Conservation (phyloP, 2,797 vertebrate genomes). For the Phoeniculus purpureus region DNA sequence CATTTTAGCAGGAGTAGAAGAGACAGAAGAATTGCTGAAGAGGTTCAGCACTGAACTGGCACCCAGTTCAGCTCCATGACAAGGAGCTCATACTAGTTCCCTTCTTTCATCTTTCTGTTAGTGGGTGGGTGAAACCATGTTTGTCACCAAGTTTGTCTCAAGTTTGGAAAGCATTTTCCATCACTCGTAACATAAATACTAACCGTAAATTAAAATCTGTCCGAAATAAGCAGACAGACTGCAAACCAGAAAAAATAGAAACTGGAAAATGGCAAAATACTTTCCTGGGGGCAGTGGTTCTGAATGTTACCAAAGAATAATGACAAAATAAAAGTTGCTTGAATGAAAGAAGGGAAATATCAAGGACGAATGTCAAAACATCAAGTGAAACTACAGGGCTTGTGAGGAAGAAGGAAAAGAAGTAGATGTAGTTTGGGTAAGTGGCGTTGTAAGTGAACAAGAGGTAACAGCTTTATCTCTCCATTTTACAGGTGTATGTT, state of each 20-base stretch:
- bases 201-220: neutral
- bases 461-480: neutral
- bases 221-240: neutral
- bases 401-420: neutral
- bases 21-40: constrained; percentile 15
- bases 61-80: neutral
- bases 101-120: neutral
- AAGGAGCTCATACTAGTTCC: neutral
- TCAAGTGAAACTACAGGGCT: neutral
- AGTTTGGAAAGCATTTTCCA: constrained; percentile 5
- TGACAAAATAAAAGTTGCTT: neutral
- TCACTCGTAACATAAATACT: neutral
- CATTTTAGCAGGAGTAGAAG: neutral
- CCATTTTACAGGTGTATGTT: neutral
- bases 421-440: neutral
- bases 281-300: neutral
- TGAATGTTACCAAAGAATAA: neutral
- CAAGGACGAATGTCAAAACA: neutral
- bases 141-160: neutral
- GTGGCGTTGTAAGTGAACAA: neutral
- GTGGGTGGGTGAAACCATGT: neutral
- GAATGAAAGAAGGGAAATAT: neutral
- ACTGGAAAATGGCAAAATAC: neutral
- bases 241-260: neutral
- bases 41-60: neutral